Percentiles rank a stretch among this genome's conserved stretches.
Evolutionary conservation across 2,888 invertebrate species (phyloP).

Genomic region (Agrochola lychnidis): DNA sequence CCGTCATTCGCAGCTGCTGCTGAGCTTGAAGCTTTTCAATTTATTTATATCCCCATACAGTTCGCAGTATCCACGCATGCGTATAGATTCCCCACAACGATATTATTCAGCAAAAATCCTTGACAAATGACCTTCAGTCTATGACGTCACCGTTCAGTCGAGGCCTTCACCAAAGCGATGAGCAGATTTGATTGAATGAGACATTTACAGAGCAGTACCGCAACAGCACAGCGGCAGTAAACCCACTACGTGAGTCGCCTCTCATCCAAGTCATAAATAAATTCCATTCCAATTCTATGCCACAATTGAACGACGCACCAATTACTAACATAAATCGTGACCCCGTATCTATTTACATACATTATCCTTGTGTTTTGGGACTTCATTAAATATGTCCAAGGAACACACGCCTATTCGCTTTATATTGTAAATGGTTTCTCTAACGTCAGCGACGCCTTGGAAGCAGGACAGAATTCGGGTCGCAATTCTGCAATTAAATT

Average conservation of each 20-base stretch:
- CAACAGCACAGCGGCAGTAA: constrained; percentile 37
- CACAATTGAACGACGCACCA: constrained; percentile 65
- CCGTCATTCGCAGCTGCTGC: constrained; percentile 53
- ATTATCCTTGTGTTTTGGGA: constrained; percentile 73
- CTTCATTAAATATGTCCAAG: constrained; percentile 76
- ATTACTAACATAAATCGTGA: constrained; percentile 70
- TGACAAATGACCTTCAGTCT: constrained; percentile 55
- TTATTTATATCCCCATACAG: constrained; percentile 57
- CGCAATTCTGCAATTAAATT: constrained; percentile 42
- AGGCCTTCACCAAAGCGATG: constrained; percentile 21
- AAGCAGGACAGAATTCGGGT: constrained; percentile 32
- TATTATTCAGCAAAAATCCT: constrained; percentile 63
- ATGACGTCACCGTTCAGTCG: constrained; percentile 46
- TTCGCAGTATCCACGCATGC: constrained; percentile 53
- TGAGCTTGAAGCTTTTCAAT: constrained; percentile 58
- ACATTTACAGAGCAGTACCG: constrained; percentile 26
- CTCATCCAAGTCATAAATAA: constrained; percentile 61
- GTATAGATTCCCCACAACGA: constrained; percentile 52
- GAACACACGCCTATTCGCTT: constrained; percentile 48
- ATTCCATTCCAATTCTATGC: constrained; percentile 63
- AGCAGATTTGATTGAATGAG: constrained; percentile 53
- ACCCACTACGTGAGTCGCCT: constrained; percentile 50
- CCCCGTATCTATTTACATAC: constrained; percentile 77
- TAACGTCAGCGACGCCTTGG: constrained; percentile 53
- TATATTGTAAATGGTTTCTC: constrained; percentile 63